Evolutionary conservation across 2,797 vertebrate species (phyloP).

Genomic region (Cossypha heuglini): DNA sequence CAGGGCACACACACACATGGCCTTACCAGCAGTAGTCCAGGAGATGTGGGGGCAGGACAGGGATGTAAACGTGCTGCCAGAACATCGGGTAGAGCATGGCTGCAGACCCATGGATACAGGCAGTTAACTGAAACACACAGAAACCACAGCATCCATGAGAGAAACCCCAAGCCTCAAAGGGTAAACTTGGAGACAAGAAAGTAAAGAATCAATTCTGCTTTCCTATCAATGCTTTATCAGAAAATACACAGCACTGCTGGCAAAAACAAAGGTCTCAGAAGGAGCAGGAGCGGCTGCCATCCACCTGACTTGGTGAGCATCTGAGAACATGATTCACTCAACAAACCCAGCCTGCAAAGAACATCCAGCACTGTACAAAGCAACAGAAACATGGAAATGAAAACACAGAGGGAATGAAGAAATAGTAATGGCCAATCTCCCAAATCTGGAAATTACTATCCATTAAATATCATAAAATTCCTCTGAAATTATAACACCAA

Average conservation of each 20-base stretch:
- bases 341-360: background rate
- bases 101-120: constrained; percentile 95
- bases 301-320: background rate
- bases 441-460: background rate
- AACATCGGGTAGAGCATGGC: constrained; percentile 98
- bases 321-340: background rate
- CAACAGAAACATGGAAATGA: background rate
- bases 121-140: constrained; percentile 86
- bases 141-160: background rate
- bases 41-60: constrained; percentile 93
- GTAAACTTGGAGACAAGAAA: background rate
- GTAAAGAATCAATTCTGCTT: background rate
- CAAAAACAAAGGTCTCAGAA: background rate
- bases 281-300: background rate
- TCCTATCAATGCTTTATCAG: background rate
- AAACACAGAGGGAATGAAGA: background rate
- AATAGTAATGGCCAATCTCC: background rate
- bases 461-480: background rate
- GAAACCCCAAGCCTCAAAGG: background rate
- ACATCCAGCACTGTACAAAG: background rate
- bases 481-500: background rate
- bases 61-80: constrained; percentile 99
- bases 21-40: constrained; percentile 98
- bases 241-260: background rate
- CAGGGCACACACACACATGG: background rate